phyloP scores from a whole-genome alignment of 2,888 invertebrate genomes.

The Lasioglossum zephyrum region DNA sequence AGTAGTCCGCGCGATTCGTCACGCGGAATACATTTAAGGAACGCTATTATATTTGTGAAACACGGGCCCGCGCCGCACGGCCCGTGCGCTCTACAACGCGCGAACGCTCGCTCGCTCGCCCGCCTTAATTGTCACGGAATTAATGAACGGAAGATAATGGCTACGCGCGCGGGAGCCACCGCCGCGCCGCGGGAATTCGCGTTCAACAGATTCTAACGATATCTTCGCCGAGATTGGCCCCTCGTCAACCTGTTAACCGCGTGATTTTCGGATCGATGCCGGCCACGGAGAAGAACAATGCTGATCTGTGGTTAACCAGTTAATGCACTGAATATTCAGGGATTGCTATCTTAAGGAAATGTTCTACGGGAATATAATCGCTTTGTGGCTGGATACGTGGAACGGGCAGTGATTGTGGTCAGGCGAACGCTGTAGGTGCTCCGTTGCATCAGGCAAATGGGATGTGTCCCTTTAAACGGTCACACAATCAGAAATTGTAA shows the following conservation, averaged over 20 bases:
- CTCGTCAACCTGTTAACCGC: constrained; percentile 1
- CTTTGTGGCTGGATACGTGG: neutral
- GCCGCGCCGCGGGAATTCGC: neutral
- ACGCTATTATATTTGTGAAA: constrained; percentile 52
- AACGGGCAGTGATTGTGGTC: neutral
- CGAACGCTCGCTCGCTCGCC: neutral
- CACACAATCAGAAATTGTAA: neutral
- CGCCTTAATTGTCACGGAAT: constrained; percentile 54
- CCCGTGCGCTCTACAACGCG: neutral
- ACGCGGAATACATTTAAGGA: constrained; percentile 44
- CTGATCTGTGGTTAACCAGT: neutral
- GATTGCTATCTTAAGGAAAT: neutral
- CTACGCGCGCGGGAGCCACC: constrained; percentile 21
- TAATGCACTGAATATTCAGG: neutral
- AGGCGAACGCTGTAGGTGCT: neutral
- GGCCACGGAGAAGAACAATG: neutral
- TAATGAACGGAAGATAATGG: constrained; percentile 54
- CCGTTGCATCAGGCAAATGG: neutral
- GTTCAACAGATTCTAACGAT: neutral
- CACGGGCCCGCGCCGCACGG: neutral
- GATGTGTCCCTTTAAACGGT: neutral
- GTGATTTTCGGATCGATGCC: neutral
- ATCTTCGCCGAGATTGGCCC: neutral
- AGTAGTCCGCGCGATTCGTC: constrained; percentile 42
- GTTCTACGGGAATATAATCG: neutral